Conservation (phyloP, 2,113 vertebrate genomes). For the Alces alces region DNA sequence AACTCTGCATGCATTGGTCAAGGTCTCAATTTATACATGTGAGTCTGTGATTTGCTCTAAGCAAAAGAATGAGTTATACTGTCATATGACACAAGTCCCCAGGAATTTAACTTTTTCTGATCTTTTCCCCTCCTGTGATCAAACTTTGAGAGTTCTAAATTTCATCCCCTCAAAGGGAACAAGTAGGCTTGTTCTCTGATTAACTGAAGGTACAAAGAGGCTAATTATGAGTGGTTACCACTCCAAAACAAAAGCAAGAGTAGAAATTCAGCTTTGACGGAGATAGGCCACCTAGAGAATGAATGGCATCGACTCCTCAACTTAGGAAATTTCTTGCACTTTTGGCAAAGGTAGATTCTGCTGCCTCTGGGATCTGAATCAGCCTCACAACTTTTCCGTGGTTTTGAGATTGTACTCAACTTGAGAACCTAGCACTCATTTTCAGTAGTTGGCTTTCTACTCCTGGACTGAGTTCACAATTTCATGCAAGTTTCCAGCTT, state of each 20-base stretch:
- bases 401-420: not conserved
- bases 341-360: not conserved
- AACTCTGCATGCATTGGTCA: not conserved
- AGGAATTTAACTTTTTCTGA: not conserved
- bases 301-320: not conserved
- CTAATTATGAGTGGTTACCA: not conserved
- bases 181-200: not conserved
- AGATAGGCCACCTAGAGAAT: not conserved
- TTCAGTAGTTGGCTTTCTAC: not conserved
- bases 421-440: not conserved
- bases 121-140: not conserved
- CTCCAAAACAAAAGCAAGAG: not conserved
- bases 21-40: not conserved
- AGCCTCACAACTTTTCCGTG: not conserved
- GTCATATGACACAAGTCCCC: not conserved
- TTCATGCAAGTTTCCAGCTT: not conserved
- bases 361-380: not conserved
- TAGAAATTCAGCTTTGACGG: not conserved
- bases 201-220: not conserved
- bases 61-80: not conserved
- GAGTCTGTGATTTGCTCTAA: not conserved
- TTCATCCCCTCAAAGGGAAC: not conserved
- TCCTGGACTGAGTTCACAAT: not conserved
- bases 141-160: not conserved
- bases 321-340: not conserved